Evolutionary conservation across 2,797 vertebrate genomes (phyloP).

Genomic region (Heterohyrax brucei): DNA sequence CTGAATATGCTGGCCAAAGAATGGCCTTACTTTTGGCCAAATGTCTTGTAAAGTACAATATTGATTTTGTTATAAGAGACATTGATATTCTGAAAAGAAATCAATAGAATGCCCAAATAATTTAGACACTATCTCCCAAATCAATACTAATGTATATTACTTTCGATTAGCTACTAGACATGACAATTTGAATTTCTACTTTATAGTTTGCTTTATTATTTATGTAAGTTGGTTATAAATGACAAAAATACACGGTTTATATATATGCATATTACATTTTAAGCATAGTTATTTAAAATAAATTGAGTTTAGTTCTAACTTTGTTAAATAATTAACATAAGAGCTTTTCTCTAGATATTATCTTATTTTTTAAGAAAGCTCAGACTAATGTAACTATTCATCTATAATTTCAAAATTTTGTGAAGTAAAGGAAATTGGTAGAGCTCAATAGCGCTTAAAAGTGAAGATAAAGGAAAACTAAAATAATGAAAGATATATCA

Average conservation of each 20-base stretch:
- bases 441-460: neutral
- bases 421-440: neutral
- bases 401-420: neutral
- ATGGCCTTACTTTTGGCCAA: neutral
- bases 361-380: conserved; percentile 3
- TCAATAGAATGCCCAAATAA: conserved; percentile 67
- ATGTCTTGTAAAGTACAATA: conserved; percentile 63
- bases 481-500: neutral
- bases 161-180: conserved; percentile 59
- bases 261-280: neutral
- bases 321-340: conserved; percentile 42
- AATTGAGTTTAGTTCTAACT: neutral
- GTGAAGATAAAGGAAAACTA: neutral
- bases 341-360: neutral
- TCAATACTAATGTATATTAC: conserved; percentile 64
- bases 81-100: conserved; percentile 78
- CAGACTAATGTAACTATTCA: neutral
- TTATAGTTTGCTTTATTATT: conserved; percentile 47
- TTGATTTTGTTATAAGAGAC: conserved; percentile 77
- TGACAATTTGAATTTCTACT: conserved; percentile 24
- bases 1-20: neutral
- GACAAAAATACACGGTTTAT: conserved; percentile 7
- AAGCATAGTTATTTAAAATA: neutral
- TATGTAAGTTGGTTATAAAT: neutral
- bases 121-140: conserved; percentile 76